These are phyloP conservation scores for Drosophila parvula DNA, from an alignment of 1,140 invertebrate genomes.

Conservation along the genomic window DNA sequence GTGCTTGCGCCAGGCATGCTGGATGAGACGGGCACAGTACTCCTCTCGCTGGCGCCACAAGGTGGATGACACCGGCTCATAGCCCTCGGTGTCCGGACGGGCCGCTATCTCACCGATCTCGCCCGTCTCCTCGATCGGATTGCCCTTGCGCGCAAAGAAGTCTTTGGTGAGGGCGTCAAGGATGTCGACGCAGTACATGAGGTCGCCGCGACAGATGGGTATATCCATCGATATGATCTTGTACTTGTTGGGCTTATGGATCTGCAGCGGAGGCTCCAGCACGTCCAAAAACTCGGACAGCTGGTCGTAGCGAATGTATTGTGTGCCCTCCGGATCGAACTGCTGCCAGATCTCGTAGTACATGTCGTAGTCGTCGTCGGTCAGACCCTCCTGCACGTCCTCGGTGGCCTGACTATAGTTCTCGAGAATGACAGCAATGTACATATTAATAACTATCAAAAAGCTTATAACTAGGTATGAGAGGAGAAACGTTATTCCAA, in stretches of 20 bases:
- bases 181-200: constrained; percentile 99
- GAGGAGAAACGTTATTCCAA: constrained; percentile 97
- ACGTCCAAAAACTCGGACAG: constrained; percentile 97
- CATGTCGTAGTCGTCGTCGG: constrained; percentile 99
- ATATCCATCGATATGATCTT: constrained; percentile 99
- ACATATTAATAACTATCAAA: constrained; percentile 99
- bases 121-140: constrained; percentile 94
- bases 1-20: constrained; percentile 96
- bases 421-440: constrained; percentile 99
- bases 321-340: constrained; percentile 98
- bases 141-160: constrained; percentile 97
- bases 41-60: constrained; percentile 97
- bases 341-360: constrained; percentile 99
- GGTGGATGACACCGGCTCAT: constrained; percentile 96
- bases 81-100: constrained; percentile 92
- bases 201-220: constrained; percentile 97
- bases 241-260: constrained; percentile 99
- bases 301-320: constrained; percentile 97
- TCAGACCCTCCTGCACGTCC: constrained; percentile 98
- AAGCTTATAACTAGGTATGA: constrained; percentile 99
- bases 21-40: constrained; percentile 97
- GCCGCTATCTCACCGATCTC: constrained; percentile 92
- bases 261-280: constrained; percentile 96
- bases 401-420: constrained; percentile 99
- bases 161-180: constrained; percentile 97